Evolutionary conservation across 1,140 invertebrate genomes (phyloP), one percentile per base, ranked within the genome.

Genomic region (Callitettix versicolor): DNA sequence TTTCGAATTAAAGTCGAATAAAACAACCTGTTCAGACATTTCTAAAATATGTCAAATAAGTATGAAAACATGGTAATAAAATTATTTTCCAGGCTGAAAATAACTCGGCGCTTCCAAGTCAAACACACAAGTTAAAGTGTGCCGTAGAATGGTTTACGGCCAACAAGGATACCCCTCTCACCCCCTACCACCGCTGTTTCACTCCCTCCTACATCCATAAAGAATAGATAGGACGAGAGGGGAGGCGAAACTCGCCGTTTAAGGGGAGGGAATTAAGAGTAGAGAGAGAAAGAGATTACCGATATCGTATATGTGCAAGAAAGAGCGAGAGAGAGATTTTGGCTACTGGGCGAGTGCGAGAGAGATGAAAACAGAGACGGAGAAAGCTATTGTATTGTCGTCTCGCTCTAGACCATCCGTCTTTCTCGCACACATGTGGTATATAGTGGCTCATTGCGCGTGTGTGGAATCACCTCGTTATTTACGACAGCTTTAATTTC

Each of bases 221-320:
- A 48, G 46, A 48, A 48, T 48, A 48, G 46, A 48, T 48, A 48
- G 46, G 46, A 48, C 46, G 30, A 26, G 46, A 48, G 46, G 46
- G 21, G 46, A 33, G n/a, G 1, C 26, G 26, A 30, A 30, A 30
- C 26, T 30, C 26, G 26, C 46, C 12, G 15, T 14, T 14, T 11
- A n/a, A 26, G 46, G 12, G 49, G 49, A 33, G 38, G 49, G 22
- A 40, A 40, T 36, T 36, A 40, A 40, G 33, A 52, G n/a, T 22
- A 52, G 33, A 52, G 49, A 52, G 49, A 41, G 33, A 22, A 20
- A 33, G 33, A 52, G 49, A 52, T 40, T n/a, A 30, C 26, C 3
- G 26, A 30, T 30, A 30, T 30, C 26, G 26, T 9, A 9, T 30
- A 30, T 9, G 26, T 4, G 26, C 3, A 30, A 30, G 26, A 30